phyloP scores from a whole-genome alignment of 2,113 vertebrate species.

The Tichodroma muraria region DNA sequence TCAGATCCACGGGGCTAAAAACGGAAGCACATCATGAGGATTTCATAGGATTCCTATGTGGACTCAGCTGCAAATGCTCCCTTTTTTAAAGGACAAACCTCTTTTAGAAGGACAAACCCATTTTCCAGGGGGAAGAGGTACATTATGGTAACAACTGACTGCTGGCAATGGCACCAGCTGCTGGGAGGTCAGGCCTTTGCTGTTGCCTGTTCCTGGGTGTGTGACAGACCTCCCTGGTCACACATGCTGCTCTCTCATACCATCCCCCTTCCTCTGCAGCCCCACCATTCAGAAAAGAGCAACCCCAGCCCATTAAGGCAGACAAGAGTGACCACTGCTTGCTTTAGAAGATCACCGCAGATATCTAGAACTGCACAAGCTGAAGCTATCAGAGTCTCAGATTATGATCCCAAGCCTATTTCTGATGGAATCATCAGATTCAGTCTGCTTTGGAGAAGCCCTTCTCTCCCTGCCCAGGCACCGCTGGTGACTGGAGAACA shows the following conservation, averaged over 20 bases:
- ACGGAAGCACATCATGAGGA: not conserved
- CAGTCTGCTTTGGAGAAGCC: not conserved
- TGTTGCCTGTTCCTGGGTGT: not conserved
- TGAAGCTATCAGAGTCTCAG: not conserved
- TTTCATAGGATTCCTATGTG: not conserved
- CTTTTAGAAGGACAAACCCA: not conserved
- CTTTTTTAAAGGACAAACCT: not conserved
- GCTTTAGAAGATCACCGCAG: not conserved
- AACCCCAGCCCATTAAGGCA: not conserved
- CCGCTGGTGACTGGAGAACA: not conserved
- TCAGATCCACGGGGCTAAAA: not conserved
- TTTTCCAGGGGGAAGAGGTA: not conserved
- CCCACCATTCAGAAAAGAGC: not conserved
- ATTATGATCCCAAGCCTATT: not conserved
- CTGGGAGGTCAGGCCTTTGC: not conserved
- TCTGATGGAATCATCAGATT: not conserved
- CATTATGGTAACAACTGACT: not conserved
- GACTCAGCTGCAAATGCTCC: not conserved
- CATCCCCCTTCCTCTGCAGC: not conserved
- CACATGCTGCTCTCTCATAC: not conserved
- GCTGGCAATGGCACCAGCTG: not conserved
- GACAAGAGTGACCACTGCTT: not conserved
- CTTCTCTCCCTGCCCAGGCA: not conserved
- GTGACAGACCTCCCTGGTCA: not conserved
- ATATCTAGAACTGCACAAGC: not conserved